phyloP scores from a whole-genome alignment of 2,113 vertebrate genomes.

The Anas platyrhynchos region DNA sequence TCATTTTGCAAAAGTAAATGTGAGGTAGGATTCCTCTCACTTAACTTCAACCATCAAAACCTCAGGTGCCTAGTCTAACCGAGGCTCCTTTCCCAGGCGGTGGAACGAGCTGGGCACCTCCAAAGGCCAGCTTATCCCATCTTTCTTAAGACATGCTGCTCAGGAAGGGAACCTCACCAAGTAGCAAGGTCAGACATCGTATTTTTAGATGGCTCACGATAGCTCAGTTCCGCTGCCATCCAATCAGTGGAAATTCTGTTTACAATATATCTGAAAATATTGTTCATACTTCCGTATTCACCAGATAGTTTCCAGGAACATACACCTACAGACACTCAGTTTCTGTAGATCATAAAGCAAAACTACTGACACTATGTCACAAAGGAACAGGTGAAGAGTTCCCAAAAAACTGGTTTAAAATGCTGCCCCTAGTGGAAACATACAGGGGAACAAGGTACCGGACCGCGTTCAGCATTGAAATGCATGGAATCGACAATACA shows the following conservation, averaged over 20 bases:
- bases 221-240: neutral
- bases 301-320: neutral
- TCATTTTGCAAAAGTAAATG: neutral
- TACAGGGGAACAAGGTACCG: neutral
- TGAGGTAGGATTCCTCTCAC: neutral
- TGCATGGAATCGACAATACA: neutral
- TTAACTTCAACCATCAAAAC: neutral
- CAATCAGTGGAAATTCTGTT: neutral
- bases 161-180: neutral
- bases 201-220: neutral
- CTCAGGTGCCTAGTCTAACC: neutral
- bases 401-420: neutral
- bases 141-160: neutral
- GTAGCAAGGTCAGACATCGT: neutral
- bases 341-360: neutral
- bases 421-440: slow-evolving; percentile 22
- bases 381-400: slow-evolving; percentile 19
- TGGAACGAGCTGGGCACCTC: neutral
- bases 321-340: neutral
- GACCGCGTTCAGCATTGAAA: neutral
- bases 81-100: neutral
- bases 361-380: neutral
- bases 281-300: neutral
- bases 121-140: neutral
- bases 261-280: neutral